These are phyloP conservation scores for Rhineura floridana DNA, from an alignment of 2,113 vertebrate species.

Conservation along the genomic window DNA sequence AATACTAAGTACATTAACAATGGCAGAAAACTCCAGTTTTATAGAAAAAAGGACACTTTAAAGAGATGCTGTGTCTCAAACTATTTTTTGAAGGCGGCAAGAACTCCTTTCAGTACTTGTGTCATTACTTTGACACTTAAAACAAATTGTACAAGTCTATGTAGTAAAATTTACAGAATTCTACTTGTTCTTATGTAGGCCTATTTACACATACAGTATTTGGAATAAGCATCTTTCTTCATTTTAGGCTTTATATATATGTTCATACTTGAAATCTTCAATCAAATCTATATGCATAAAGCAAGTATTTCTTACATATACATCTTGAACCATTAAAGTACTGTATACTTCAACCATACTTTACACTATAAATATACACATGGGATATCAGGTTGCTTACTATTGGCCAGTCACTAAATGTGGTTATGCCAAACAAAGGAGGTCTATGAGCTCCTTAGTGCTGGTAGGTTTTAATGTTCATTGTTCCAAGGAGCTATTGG, in stretches of 20 bases:
- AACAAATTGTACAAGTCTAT: constrained; percentile 52
- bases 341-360: constrained; percentile 3
- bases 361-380: constrained; percentile 31
- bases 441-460: constrained; percentile 40
- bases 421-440: constrained; percentile 16
- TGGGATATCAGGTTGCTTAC: constrained; percentile 18
- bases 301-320: constrained; percentile 63
- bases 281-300: constrained; percentile 63
- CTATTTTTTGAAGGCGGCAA: constrained; percentile 52
- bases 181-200: constrained; percentile 47
- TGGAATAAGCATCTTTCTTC: constrained; percentile 51
- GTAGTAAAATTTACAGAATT: constrained; percentile 68
- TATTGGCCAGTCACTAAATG: constrained; percentile 15
- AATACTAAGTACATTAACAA: constrained; percentile 45
- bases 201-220: constrained; percentile 74
- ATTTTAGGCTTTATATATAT: constrained; percentile 66
- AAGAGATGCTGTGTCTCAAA: constrained; percentile 42
- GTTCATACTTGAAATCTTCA: constrained; percentile 62
- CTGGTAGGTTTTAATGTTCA: neutral
- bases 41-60: constrained; percentile 45
- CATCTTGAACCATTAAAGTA: constrained; percentile 54
- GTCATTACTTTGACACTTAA: constrained; percentile 47
- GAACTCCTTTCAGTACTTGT: constrained; percentile 37
- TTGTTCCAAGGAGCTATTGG: neutral
- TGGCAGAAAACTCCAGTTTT: constrained; percentile 37